Base-by-base conservation (phyloP, 2,113 vertebrate genomes). In the Puffinus mauretanicus region DNA sequence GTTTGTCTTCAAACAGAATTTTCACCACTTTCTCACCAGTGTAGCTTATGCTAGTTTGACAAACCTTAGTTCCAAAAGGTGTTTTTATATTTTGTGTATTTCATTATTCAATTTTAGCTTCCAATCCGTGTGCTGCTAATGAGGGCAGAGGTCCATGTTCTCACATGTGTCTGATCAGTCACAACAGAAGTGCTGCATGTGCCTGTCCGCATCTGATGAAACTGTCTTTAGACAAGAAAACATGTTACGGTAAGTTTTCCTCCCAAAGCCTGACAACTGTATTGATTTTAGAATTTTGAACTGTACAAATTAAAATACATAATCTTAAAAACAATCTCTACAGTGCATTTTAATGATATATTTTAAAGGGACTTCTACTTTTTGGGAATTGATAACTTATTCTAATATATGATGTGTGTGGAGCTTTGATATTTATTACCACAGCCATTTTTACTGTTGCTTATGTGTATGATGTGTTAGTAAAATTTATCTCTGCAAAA, bases 201-300 rank as follows among this genome's bases (percentile, higher is more conserved):
- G 98, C 98, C 7, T 99, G 99, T 73, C 99, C 99, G 7, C 99
- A 99, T 95, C 98, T 99, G 75, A 99, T 99, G 99, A 99, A 99
- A 97, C 98, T 99, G 36, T 98, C 99, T 22, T 49, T 97, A 29
- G 98, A 99, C 98, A 99, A 98, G 95, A 99, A 98, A 85, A 99
- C 99, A 7, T 99, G 99, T 95, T 99, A 98, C 19, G 99, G 99
- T 99, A 98, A 98, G 98, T 94, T 64, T 86, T 92, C n/a, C 51
- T 70, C 40, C 36, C 19, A 16, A 26, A 81, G 4, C 25, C 13
- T 92, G 64, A 6, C 24, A 44, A 29, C 26, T 36, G 34, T 55
- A 58, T 78, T 79, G 24, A 64, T 30, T 88, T 94, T 73, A 46
- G 30, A 13, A 52, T 87, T 88, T 81, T 82, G 30, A 12, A 62